phyloP scores from a whole-genome alignment of 2,113 vertebrate genomes.

The Chiloscyllium plagiosum region DNA sequence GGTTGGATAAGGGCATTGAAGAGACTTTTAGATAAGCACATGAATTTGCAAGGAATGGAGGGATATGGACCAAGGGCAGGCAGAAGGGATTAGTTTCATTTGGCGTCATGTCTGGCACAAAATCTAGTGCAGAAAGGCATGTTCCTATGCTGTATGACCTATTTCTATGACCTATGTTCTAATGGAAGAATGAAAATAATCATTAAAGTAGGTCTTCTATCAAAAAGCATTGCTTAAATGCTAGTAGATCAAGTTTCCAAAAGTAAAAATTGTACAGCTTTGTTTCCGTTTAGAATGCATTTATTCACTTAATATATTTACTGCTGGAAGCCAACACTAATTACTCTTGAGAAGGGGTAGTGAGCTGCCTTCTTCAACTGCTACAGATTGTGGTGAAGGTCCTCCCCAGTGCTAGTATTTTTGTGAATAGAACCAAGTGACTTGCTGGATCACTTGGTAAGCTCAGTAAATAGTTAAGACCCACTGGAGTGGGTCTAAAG shows the following conservation, averaged over 20 bases:
- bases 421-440: background rate
- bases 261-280: background rate
- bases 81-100: too few species aligned
- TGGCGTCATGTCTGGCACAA: too few species aligned
- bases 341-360: background rate
- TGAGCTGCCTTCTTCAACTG: background rate
- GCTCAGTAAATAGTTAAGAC: background rate
- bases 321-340: background rate
- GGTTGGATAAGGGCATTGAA: too few species aligned
- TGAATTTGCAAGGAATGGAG: too few species aligned
- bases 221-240: background rate
- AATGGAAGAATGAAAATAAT: background rate
- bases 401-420: background rate
- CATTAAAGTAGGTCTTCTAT: background rate
- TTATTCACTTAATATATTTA: background rate
- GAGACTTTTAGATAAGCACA: too few species aligned
- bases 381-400: background rate
- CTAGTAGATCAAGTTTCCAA: background rate
- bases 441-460: too few species aligned
- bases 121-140: too few species aligned
- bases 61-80: too few species aligned
- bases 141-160: too few species aligned
- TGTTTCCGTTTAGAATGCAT: background rate
- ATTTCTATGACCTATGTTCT: too few species aligned
- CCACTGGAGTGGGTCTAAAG: background rate